phyloP scores from a whole-genome alignment of 2,113 vertebrate genomes.

The Phalacrocorax carbo region DNA sequence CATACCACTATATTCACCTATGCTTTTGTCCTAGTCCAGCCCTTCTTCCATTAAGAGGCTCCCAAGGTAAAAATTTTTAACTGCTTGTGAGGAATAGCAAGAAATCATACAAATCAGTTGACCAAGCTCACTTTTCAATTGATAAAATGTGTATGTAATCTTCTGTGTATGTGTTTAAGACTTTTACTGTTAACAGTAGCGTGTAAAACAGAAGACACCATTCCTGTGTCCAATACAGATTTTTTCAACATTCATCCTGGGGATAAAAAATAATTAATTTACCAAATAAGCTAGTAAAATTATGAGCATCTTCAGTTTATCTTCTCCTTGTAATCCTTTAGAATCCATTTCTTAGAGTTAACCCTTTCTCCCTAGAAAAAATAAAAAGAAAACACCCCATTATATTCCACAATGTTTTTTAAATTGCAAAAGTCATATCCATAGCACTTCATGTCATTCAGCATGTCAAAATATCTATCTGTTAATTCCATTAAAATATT shows the following conservation, averaged over 20 bases:
- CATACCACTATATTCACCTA: neutral
- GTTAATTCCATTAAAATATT: neutral
- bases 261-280: conserved; percentile 27
- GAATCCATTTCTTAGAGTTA: conserved; percentile 59
- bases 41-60: neutral
- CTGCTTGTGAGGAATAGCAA: neutral
- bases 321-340: conserved; percentile 10
- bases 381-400: neutral
- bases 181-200: neutral
- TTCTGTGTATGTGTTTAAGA: neutral
- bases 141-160: neutral
- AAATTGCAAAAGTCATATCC: neutral
- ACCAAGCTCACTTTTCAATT: neutral
- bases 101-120: neutral
- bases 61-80: neutral
- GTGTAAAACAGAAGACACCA: neutral
- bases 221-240: neutral
- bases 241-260: neutral
- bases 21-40: neutral
- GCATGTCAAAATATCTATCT: neutral
- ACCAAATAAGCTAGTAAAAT: conserved; percentile 70
- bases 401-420: neutral
- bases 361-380: neutral
- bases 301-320: conserved; percentile 36
- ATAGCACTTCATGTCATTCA: neutral